Base-by-base conservation (phyloP, 2,113 vertebrate species). In the Platysternon megacephalum region DNA sequence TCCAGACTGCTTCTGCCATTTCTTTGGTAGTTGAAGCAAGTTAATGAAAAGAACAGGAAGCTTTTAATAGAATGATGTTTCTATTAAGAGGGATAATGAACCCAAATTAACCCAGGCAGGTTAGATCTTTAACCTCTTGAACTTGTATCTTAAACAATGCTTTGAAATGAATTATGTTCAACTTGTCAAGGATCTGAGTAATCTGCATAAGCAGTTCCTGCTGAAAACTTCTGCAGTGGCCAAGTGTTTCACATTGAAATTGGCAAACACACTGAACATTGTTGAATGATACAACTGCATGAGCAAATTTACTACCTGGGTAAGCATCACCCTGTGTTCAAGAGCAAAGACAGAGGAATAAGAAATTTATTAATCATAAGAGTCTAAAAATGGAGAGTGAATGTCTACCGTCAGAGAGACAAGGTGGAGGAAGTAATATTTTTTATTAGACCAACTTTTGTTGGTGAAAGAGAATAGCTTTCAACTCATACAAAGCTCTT, bases 1-100 rank as follows among this genome's bases (percentile, higher is more conserved):
- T 87, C 87, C 90, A 82, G 95, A 90, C 51, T 65, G 90, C 55
- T 96, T 87, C 61, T 85, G 1, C 53, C 56, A 87, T 82, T 86
- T 79, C 51, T 89, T 96, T 87, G 82, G 81, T 84, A 72, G 53
- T 76, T 93, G 61, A 90, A 96, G 88, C 21, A 78, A 8, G 1
- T 68, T 13, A 85, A 91, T 90, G 88, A 84, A 81, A 95, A 95
- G 72, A 78, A 79, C n/a, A 14, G 16, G 29, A 76, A 46, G 49
- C 21, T 44, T 88, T 95, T 85, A 76, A n/a, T 49, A n/a, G 79
- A 82, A 85, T 95, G 79, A 78, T 26, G 12, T 2, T 56, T 85
- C 82, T 46, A 28, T 56, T 52, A 74, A 79, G 90, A 89, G 79
- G 35, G 56, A 42, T 86, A 94, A 93, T 32, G 89, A 94, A 92